Evolutionary conservation across 2,888 invertebrate genomes (phyloP).

Genomic region (Oxycera nigricornis): DNA sequence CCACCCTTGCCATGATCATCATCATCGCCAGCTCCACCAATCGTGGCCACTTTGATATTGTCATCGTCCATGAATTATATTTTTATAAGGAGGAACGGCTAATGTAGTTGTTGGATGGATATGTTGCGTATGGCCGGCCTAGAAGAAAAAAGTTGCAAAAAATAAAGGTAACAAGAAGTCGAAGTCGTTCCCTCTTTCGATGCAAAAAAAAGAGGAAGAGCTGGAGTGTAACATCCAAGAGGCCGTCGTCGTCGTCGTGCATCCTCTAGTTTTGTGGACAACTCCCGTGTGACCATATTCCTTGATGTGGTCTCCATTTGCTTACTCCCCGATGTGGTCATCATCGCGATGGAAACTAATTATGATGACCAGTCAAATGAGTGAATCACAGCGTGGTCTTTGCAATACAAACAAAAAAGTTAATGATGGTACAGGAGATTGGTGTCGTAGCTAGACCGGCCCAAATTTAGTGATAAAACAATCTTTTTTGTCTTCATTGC

Average conservation of each 20-base stretch:
- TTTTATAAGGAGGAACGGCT: neutral
- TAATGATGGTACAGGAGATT: neutral
- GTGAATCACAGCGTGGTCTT: neutral
- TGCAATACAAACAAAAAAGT: neutral
- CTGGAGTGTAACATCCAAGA: neutral
- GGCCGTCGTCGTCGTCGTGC: neutral
- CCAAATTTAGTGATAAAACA: too few relatives aligned
- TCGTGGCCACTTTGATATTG: constrained; percentile 12
- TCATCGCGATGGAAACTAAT: constrained; percentile 30
- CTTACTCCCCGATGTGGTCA: neutral
- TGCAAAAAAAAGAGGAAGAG: neutral
- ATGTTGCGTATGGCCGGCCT: constrained; percentile 5
- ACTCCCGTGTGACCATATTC: neutral
- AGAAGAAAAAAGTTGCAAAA: too few relatives aligned
- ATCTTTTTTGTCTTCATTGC: too few relatives aligned
- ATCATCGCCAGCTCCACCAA: constrained; percentile 16
- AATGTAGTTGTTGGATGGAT: constrained; percentile 8
- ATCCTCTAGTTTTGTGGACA: neutral
- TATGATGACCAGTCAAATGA: constrained; percentile 37
- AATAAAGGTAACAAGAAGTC: neutral
- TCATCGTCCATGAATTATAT: neutral
- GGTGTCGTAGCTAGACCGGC: too few relatives aligned
- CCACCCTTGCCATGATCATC: constrained; percentile 29
- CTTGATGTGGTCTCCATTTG: too few relatives aligned
- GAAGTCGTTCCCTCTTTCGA: neutral